Percentiles rank a stretch among this genome's conserved stretches.
Conservation (phyloP, 1,140 invertebrate genomes). For the Diachasmimorpha longicaudata region DNA sequence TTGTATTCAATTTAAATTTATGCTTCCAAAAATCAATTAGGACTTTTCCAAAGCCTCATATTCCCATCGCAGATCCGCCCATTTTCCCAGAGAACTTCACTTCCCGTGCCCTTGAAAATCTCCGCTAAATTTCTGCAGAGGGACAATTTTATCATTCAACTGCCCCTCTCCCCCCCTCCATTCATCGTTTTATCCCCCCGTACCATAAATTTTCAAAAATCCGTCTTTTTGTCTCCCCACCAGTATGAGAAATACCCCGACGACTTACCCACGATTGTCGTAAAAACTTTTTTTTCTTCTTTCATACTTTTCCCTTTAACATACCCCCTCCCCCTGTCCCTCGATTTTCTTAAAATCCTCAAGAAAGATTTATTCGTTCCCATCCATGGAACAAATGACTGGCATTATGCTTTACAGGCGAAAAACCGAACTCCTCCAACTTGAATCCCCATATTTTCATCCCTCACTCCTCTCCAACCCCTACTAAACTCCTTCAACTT, state of each 20-base stretch:
- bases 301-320: not conserved
- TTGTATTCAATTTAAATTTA: too few species aligned
- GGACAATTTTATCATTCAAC: not conserved
- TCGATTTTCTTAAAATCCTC: not conserved
- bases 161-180: not conserved
- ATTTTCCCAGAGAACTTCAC: not conserved
- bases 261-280: constrained; percentile 18
- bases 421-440: not conserved
- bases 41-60: too few species aligned
- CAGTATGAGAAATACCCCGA: constrained; percentile 21
- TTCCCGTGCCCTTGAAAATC: not conserved
- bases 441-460: not conserved
- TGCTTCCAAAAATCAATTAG: too few species aligned
- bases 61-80: too few species aligned
- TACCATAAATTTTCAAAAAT: constrained; percentile 9
- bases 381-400: not conserved
- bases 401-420: not conserved
- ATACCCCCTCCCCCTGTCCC: not conserved
- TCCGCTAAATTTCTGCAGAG: not conserved
- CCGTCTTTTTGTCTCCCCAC: constrained; percentile 16
- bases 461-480: too few species aligned
- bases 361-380: not conserved
- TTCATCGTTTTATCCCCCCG: too few species aligned
- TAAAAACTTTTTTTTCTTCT: constrained; percentile 13
- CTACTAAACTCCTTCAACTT: not conserved